Evolutionary conservation across 2,113 vertebrate genomes (phyloP).

Genomic region (Perccottus glenii): DNA sequence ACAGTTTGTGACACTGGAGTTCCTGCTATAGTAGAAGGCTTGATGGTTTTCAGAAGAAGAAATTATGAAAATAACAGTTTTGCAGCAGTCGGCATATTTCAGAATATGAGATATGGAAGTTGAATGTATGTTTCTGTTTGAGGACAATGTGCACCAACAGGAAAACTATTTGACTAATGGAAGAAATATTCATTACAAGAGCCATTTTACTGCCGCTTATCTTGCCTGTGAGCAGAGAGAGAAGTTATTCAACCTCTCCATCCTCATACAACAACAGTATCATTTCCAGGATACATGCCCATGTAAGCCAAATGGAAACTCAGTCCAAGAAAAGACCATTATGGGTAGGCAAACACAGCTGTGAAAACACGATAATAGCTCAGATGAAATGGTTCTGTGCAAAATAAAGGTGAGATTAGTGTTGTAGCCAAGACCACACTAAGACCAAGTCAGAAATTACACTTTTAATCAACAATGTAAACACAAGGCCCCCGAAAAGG

Average conservation of each 20-base stretch:
- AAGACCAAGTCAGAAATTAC: neutral
- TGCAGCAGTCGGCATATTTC: constrained; percentile 28
- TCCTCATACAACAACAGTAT: constrained; percentile 8
- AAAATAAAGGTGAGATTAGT: constrained; percentile 32
- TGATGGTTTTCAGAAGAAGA: constrained; percentile 11
- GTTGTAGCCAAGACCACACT: neutral
- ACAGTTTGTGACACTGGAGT: neutral
- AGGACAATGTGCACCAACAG: constrained; percentile 9
- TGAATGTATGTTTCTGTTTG: constrained; percentile 21
- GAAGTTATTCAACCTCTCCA: constrained; percentile 7
- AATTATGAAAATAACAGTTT: constrained; percentile 29
- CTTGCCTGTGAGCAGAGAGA: neutral
- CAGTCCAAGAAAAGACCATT: constrained; percentile 27
- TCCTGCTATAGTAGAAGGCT: constrained; percentile 9
- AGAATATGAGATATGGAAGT: constrained; percentile 27
- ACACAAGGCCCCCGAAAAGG: too few species aligned
- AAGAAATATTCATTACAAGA: constrained; percentile 38
- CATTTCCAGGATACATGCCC: constrained; percentile 25
- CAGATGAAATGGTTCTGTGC: constrained; percentile 25
- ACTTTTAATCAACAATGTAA: too few species aligned
- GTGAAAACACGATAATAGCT: constrained; percentile 34
- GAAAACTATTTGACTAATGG: constrained; percentile 30
- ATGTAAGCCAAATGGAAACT: constrained; percentile 22
- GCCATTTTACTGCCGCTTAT: constrained; percentile 39
- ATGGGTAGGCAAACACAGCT: constrained; percentile 53